A percentile compares a stretch with the other conserved stretches of the same genome.
Conservation (phyloP, 2,797 vertebrate species). For the Orientallactaga sibirica region DNA sequence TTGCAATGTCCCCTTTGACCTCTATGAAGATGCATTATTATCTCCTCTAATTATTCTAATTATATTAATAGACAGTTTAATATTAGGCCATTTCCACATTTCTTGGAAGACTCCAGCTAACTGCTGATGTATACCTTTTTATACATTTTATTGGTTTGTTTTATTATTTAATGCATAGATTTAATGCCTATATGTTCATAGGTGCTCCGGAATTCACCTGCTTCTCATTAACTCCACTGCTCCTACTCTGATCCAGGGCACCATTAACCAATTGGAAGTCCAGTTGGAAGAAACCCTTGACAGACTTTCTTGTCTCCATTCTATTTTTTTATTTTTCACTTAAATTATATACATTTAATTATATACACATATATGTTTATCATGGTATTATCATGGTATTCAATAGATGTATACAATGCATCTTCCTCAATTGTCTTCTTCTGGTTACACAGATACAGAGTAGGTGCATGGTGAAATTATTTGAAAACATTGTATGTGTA, state of each 20-base stretch:
- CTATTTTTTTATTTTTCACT: background rate
- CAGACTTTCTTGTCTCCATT: background rate
- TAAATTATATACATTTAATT: background rate
- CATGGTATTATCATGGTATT: background rate
- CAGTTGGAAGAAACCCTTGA: background rate
- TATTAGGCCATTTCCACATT: slow-evolving; percentile 14
- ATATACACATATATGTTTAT: no score
- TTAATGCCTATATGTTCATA: background rate
- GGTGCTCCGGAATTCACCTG: background rate
- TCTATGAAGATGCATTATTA: background rate
- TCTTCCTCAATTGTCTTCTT: no score
- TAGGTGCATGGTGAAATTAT: no score
- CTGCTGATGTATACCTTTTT: slow-evolving; percentile 1
- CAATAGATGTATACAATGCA: background rate
- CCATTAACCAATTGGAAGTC: background rate
- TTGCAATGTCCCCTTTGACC: background rate
- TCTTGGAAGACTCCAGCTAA: background rate
- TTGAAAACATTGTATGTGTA: no score
- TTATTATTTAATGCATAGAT: slow-evolving; percentile 16
- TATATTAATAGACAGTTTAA: background rate
- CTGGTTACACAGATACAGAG: no score
- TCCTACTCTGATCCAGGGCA: background rate
- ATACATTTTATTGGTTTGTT: slow-evolving; percentile 20
- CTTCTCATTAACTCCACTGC: background rate
- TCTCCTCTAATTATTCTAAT: slow-evolving; percentile 17